These are phyloP conservation scores for Noctua comes DNA, from an alignment of 2,888 invertebrate genomes.

Conservation along the genomic window DNA sequence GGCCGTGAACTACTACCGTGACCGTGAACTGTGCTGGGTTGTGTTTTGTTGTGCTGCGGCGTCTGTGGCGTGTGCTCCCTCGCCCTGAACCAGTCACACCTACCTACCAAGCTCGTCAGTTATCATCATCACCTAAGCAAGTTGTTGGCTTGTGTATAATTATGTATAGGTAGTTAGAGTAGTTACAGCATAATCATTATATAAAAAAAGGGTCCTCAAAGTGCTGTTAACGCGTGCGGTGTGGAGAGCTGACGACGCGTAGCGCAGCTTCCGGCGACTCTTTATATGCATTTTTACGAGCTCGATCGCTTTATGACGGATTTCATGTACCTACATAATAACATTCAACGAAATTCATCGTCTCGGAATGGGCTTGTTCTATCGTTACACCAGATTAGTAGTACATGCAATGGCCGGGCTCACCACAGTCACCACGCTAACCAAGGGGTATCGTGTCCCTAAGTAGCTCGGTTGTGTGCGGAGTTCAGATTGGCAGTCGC, in stretches of 20 bases:
- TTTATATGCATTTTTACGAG: constrained; percentile 38
- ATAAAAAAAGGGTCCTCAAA: constrained; percentile 4
- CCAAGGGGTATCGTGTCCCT: not conserved
- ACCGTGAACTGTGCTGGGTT: not conserved
- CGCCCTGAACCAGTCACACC: not conserved
- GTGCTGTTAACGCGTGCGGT: not conserved
- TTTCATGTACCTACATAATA: not conserved
- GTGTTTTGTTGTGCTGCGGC: not conserved
- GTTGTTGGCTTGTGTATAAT: not conserved
- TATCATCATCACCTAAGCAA: not conserved
- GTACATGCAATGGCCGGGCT: not conserved
- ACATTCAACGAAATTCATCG: not conserved
- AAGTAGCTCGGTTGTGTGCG: too few species aligned
- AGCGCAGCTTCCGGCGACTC: not conserved
- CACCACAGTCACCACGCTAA: not conserved
- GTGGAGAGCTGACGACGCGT: constrained; percentile 6
- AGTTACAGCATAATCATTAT: not conserved
- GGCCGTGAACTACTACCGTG: not conserved
- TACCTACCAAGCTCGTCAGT: not conserved
- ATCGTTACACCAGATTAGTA: not conserved
- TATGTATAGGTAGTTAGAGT: not conserved
- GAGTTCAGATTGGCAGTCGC: not conserved
- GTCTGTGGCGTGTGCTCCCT: not conserved
- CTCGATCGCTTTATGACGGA: constrained; percentile 4
- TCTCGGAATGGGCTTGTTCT: not conserved